Conservation (phyloP, 2,113 vertebrate species). For the Muscicapa adusta region DNA sequence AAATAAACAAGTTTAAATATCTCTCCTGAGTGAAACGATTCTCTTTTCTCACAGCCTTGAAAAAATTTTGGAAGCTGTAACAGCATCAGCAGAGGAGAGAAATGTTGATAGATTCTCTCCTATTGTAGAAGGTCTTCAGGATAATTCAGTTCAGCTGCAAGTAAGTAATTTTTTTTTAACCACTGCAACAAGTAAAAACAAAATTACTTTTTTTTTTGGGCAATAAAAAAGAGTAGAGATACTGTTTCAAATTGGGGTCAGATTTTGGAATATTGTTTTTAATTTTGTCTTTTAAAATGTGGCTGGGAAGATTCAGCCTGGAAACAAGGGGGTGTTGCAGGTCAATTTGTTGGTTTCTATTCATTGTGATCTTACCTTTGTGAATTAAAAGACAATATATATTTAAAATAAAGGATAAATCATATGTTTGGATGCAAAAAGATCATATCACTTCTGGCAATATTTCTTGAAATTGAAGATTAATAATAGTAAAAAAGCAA, state of each 20-base stretch:
- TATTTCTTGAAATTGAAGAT: background rate
- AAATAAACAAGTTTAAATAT: background rate
- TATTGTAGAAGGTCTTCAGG: constrained; percentile 89
- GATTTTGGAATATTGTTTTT: background rate
- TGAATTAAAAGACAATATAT: background rate
- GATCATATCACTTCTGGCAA: background rate
- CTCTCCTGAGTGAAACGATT: background rate
- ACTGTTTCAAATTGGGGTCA: background rate
- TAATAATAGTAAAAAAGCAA: background rate
- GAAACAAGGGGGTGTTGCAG: background rate
- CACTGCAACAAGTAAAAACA: background rate
- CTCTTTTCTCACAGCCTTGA: constrained; percentile 81
- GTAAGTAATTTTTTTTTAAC: constrained; percentile 67
- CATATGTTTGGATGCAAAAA: background rate
- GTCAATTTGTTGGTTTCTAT: background rate
- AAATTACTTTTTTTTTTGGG: background rate
- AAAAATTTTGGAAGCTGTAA: constrained; percentile 95
- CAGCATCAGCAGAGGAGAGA: constrained; percentile 85
- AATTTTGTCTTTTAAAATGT: background rate
- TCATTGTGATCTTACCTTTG: background rate
- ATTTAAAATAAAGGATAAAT: background rate
- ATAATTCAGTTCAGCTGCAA: constrained; percentile 89
- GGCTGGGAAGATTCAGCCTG: background rate
- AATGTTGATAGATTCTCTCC: constrained; percentile 84
- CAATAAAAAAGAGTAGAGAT: background rate